Evolutionary conservation across 2,113 vertebrate genomes (phyloP).

Genomic region (Phocoena phocoena): DNA sequence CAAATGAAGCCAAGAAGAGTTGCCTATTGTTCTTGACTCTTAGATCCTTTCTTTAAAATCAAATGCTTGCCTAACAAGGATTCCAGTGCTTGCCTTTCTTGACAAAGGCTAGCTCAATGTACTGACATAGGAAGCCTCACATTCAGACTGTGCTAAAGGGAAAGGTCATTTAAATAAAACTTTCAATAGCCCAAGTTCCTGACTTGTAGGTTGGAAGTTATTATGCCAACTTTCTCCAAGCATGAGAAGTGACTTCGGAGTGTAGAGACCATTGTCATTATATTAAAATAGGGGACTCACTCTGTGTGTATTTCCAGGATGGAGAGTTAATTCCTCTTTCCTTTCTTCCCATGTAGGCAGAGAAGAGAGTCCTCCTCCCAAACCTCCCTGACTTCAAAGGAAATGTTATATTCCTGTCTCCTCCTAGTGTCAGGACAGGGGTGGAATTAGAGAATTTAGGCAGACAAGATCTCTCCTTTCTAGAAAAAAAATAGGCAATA

Average conservation of each 20-base stretch:
- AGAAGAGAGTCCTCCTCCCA: not conserved
- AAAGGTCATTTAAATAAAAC: slow-evolving; percentile 45
- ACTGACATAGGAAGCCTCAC: slow-evolving; percentile 18
- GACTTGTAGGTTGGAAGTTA: not conserved
- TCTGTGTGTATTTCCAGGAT: slow-evolving; percentile 23
- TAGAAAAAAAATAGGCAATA: not conserved
- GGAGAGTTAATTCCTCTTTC: not conserved
- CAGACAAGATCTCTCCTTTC: not conserved
- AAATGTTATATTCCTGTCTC: not conserved
- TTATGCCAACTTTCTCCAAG: not conserved
- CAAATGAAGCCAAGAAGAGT: slow-evolving; percentile 23
- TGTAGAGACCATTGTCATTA: not conserved
- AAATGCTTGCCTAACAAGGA: slow-evolving; percentile 40
- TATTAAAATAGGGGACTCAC: slow-evolving; percentile 1
- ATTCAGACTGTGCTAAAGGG: not conserved
- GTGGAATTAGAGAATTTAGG: not conserved
- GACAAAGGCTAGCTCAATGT: slow-evolving; percentile 39
- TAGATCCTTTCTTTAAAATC: slow-evolving; percentile 9
- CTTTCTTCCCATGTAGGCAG: slow-evolving; percentile 3
- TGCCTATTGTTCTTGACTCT: not conserved
- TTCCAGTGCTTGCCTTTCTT: slow-evolving; percentile 58
- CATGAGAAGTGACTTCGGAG: not conserved
- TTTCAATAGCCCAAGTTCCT: not conserved
- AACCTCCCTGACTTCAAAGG: not conserved
- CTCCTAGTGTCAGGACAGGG: not conserved